A percentile compares a stretch with the other conserved stretches of the same genome.
Conservation (phyloP, 2,113 vertebrate species). For the Rhadina sibilatrix region DNA sequence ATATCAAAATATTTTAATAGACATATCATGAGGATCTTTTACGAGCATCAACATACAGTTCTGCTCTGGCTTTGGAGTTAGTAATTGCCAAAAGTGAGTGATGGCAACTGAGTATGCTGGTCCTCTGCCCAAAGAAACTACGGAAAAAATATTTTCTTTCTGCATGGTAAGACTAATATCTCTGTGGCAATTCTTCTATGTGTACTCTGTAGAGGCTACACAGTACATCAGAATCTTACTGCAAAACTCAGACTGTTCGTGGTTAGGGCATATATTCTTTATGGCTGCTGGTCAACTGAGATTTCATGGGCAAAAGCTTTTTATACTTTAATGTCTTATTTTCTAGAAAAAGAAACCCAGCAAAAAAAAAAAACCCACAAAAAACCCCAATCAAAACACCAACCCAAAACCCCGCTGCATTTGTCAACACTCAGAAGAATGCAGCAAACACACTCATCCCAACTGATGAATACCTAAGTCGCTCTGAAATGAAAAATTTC, state of each 20-base stretch:
- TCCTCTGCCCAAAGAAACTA: not conserved
- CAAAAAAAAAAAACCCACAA: not conserved
- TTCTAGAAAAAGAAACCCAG: not conserved
- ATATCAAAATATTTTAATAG: not conserved
- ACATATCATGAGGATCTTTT: not conserved
- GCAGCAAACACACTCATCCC: not conserved
- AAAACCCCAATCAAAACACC: not conserved
- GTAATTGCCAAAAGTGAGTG: not conserved
- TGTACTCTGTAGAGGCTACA: not conserved
- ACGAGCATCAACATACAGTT: not conserved
- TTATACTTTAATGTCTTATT: not conserved
- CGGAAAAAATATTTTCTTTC: not conserved
- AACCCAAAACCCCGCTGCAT: not conserved
- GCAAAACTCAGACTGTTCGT: not conserved
- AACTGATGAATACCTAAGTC: not conserved
- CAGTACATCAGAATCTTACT: not conserved
- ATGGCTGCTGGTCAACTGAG: not conserved
- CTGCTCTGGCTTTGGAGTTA: not conserved
- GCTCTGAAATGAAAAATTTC: conserved; percentile 1
- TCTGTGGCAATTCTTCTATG: not conserved
- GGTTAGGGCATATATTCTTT: not conserved
- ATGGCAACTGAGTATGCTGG: not conserved
- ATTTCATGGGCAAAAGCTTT: not conserved
- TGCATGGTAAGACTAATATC: not conserved
- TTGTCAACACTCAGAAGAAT: not conserved